Base-by-base conservation (phyloP, 2,888 invertebrate genomes). In the Criorhina ranunculi region DNA sequence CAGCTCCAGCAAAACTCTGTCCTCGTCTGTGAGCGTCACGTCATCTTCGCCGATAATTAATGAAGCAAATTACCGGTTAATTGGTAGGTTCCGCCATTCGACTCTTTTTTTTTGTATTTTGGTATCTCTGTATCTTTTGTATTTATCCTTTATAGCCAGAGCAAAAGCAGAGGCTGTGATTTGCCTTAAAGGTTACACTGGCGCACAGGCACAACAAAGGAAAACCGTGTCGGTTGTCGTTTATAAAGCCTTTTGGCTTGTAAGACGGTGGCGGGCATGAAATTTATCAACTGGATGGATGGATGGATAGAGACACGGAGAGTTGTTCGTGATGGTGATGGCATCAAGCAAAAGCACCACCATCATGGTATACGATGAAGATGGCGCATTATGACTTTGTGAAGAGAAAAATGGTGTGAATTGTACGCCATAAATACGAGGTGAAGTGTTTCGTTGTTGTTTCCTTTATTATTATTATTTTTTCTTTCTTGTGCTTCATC, bases 1-100 rank as follows among this genome's bases (percentile, higher is more conserved):
- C 35, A 33, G 6, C 42, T 24, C 24, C 2, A 24, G 24, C 1
- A 24, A 24, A 29, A 62, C 24, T 17, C 46, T 53, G 67, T 66
- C 37, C 72, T 19, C 51, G 33, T 29, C 57, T 57, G 37, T 33
- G 46, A 59, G 49, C 49, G 35, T 60, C 53, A 35, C 62, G 31
- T 57, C 42, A 51, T 59, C 70, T 57, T 75, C 49, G 44, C n/a
- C 31, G 76, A 85, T 85, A 85, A 85, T 85, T 85, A 85, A 80
- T 85, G 85, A 80, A 85, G 85, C 85, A 85, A 85, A 85, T 85
- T 85, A 85, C 80, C 80, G 85, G 85, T 85, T 85, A 85, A 85
- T 85, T 85, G 85, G 85, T 80, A 80, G 85, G 85, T 85, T 85
- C 85, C 85, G 85, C 85, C 80, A 80, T 85, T 85, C 80, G 76